Base-by-base conservation (phyloP, 2,888 invertebrate genomes). In the Cantharis flavilabris region DNA sequence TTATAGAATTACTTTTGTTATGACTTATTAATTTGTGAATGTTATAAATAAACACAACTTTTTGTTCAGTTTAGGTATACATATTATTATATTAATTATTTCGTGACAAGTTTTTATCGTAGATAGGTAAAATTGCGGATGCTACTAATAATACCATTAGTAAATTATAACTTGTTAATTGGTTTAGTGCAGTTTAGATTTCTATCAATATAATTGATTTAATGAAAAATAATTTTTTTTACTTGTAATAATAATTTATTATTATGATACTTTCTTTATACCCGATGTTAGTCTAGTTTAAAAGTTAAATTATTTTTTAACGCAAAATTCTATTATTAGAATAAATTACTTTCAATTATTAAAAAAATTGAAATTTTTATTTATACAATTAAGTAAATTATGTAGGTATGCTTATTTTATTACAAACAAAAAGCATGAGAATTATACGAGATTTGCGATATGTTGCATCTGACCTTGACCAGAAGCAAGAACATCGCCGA, bases 401-500 rank as follows among this genome's bases (percentile, higher is more conserved):
- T 67, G 65, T 67, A 3, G 65, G 23, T 67, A 18, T 14, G 49
- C 26, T 69, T 20, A 26, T 33, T n/a, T n/a, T 69, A 69, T 49
- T 69, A 23, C 5, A 23, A 73, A 69, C 65, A 23, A 20, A 67
- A 67, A 67, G 49, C 49, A 69, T 73, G 73, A 62, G 73, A 73
- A 72, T 72, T 70, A 72, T 76, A 70, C 64, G 49, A 69, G 72
- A 72, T 70, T 64, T 64, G 63, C 69, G 69, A 72, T 70, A 14
- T 67, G 62, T 73, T 73, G 74, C 67, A 72, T 72, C 63, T 74
- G 73, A 72, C 80, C 80, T 80, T 80, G 80, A 80, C 80, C 80
- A 80, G 73, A 62, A 77, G 71, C 78, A 78, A 76, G 80, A 80
- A 73, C 80, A 78, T 77, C 75, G 77, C 75, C 72, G 74, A 75